Evolutionary conservation across 2,113 vertebrate species (phyloP), one percentile per base, ranked within the genome.

Genomic region (Pardalotus punctatus): DNA sequence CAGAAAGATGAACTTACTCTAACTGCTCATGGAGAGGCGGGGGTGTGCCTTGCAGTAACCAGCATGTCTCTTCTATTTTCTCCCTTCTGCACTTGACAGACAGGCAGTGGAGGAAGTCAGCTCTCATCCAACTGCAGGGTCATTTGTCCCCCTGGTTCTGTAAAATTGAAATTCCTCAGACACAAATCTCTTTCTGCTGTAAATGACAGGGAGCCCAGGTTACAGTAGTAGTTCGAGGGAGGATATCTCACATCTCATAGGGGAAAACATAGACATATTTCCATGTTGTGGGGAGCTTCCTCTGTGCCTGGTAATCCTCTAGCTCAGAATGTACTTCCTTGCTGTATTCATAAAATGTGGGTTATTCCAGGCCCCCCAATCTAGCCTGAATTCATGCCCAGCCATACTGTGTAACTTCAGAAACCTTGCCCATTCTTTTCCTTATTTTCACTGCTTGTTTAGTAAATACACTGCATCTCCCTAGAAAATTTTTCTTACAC

Each of bases 21-120:
- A 35, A 11, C 6, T 43, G 66, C 28, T 81, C 40, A 19, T 0
- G 0, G 25, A 70, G 47, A 23, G 36, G 15, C 15, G 57, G 61
- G 22, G 28, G 4, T n/a, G 16, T 54, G 72, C 33, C 42, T 84
- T 36, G 35, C 33, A 56, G 54, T 22, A 64, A 11, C 12, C 15
- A 35, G 28, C 28, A 64, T 0, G 0, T 87, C n/a, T 92, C 33
- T 78, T 73, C 38, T 69, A 4, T 28, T 67, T 58, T 12, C 33
- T 5, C 1, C 23, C 36, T 78, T 73, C 65, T 74, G 60, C 38
- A 31, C n/a, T 82, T 91, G 65, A 56, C 58, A 86, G 72, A 79
- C 47, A 85, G 50, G 45, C 36, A 71, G 45, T 40, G 27, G 38
- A 71, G 43, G 28, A 86, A 89, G 76, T 74, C 43, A 86, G 14